These are phyloP conservation scores for Heliothis peltigera DNA, from an alignment of 2,888 invertebrate genomes.

Conservation along the genomic window DNA sequence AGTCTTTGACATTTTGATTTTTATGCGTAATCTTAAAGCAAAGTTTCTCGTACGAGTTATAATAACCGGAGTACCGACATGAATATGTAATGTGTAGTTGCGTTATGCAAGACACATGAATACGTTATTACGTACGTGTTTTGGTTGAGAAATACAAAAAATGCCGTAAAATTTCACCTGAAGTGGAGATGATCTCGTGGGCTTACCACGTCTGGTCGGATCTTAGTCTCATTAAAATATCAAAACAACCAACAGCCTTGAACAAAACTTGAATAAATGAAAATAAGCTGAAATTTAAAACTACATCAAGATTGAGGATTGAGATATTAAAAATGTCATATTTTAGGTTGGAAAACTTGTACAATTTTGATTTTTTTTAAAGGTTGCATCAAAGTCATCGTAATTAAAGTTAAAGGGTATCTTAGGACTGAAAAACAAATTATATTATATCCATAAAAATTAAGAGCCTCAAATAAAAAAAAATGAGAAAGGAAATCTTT, in stretches of 20 bases:
- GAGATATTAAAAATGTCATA: background rate
- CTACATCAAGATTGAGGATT: constrained; percentile 12
- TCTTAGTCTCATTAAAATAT: constrained; percentile 43
- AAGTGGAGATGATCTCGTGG: constrained; percentile 16
- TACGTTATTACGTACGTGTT: constrained; percentile 70
- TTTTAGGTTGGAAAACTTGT: background rate
- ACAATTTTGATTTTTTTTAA: background rate
- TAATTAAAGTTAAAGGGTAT: background rate
- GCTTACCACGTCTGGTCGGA: constrained; percentile 22
- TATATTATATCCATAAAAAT: too few species aligned
- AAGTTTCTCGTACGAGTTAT: constrained; percentile 33
- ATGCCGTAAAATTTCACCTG: constrained; percentile 46
- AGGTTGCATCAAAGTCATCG: background rate
- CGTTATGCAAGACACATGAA: constrained; percentile 66
- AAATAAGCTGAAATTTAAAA: constrained; percentile 16
- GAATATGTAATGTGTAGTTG: constrained; percentile 52
- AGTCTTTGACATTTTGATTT: constrained; percentile 26
- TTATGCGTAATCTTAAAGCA: constrained; percentile 13
- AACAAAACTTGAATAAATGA: constrained; percentile 27
- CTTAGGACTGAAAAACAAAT: too few species aligned
- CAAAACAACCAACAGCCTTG: constrained; percentile 20
- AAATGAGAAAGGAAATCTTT: background rate
- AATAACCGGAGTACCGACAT: constrained; percentile 53
- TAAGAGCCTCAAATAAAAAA: too few species aligned
- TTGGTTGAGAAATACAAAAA: constrained; percentile 57